Evolutionary conservation across 1,140 invertebrate species (phyloP), one percentile per base, ranked within the genome.

Genomic region (Ridgeia piscesae): DNA sequence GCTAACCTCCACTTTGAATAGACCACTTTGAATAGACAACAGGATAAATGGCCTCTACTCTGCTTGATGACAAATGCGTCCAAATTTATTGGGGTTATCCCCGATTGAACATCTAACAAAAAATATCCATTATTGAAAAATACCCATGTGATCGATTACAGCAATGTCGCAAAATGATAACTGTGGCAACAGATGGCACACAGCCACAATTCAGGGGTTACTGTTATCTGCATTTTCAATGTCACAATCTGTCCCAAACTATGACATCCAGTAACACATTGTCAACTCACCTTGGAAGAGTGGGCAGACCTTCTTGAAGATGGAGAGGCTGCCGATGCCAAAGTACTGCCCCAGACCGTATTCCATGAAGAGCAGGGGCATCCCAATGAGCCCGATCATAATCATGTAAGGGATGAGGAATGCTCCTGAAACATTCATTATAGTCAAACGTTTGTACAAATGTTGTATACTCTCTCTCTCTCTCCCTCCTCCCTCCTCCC

Each of bases 231-330:
- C 58, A 21, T 77, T 21, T 77, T 4, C 58, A 77, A 77, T 21
- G 27, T 77, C 58, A 77, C 27, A 21, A 77, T 77, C 27, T 77
- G 58, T 42, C 42, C 42, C 11, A 42, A 11, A 42, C 42, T 31
- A 21, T 21, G 14, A 21, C 27, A 4, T 77, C 17, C 27, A 77
- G 17, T 77, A 21, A 77, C 58, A 77, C 27, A 21, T 21, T 77
- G 58, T 77, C 58, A 9, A 91, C 93, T 91, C 17, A 98, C 98
- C 93, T 93, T 93, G 93, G 89, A 93, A 92, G 11, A 93, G 42
- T 1, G 93, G 93, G 91, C 93, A 93, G 27, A 93, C 93, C 92
- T 93, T 92, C 89, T 93, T 98, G 98, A 98, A 93, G 48, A 93
- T 92, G 58, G 92, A 48, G 33, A 93, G 90, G 58, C 92, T 92